Conservation (phyloP, 2,797 vertebrate genomes). For the Pangasius larnaudii region DNA sequence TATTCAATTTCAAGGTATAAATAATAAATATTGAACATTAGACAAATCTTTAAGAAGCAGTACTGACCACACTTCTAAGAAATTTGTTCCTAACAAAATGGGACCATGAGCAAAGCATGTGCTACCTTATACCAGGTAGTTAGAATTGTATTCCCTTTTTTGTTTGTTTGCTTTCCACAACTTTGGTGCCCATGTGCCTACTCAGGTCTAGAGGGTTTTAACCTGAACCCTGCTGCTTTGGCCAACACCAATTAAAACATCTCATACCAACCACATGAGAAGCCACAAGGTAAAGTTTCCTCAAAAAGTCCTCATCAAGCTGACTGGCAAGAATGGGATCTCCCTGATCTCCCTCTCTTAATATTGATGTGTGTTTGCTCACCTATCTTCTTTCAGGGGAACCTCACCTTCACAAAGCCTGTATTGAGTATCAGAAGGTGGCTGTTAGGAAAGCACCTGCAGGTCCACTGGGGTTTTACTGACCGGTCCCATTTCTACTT, state of each 20-base stretch:
- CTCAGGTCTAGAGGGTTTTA: not conserved
- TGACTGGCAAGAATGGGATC: constrained; percentile 66
- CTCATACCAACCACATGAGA: constrained; percentile 28
- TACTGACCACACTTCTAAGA: not conserved
- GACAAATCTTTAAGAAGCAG: not conserved
- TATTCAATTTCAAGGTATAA: not conserved
- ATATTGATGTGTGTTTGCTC: constrained; percentile 77
- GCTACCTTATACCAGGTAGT: not conserved
- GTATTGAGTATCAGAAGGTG: constrained; percentile 73
- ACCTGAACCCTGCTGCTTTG: constrained; percentile 10
- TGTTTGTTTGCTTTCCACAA: not conserved
- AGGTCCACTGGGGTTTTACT: constrained; percentile 71
- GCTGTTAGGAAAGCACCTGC: constrained; percentile 68
- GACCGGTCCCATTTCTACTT: constrained; percentile 44
- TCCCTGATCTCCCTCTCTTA: constrained; percentile 64
- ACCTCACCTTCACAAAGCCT: constrained; percentile 65
- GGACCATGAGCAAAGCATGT: not conserved
- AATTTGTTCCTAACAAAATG: not conserved
- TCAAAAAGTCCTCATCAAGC: constrained; percentile 34
- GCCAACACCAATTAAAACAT: constrained; percentile 31
- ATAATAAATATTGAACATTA: not conserved
- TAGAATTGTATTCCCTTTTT: not conserved
- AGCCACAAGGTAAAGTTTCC: constrained; percentile 24
- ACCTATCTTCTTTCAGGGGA: constrained; percentile 71
- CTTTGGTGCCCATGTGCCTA: not conserved